Evolutionary conservation across 2,888 invertebrate genomes (phyloP).

Genomic region (Rhingia rostrata): DNA sequence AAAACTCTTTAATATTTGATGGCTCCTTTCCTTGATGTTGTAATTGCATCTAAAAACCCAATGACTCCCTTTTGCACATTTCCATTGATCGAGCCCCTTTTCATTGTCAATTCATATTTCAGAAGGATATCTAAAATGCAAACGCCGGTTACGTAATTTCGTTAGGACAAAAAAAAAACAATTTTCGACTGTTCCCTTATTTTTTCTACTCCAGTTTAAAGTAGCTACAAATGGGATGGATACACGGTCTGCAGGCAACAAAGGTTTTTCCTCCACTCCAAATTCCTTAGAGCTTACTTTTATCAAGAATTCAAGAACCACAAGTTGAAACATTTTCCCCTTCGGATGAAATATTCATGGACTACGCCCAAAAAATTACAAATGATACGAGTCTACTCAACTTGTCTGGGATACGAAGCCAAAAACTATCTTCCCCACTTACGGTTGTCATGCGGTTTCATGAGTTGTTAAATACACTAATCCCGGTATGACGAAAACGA

Average conservation of each 20-base stretch:
- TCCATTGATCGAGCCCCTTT: too few species aligned
- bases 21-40: too few species aligned
- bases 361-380: conserved; percentile 33
- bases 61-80: too few species aligned
- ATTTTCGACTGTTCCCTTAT: neutral
- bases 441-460: conserved; percentile 29
- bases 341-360: conserved; percentile 8
- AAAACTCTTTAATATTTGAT: too few species aligned
- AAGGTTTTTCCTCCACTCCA: neutral
- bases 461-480: conserved; percentile 1
- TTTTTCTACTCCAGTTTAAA: neutral
- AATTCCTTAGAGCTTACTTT: conserved; percentile 9
- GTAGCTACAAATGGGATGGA: neutral
- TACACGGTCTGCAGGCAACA: too few species aligned
- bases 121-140: too few species aligned
- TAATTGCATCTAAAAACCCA: too few species aligned
- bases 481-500: neutral
- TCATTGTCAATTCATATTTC: too few species aligned
- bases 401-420: conserved; percentile 19
- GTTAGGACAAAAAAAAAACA: too few species aligned
- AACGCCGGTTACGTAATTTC: too few species aligned
- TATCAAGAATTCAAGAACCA: neutral
- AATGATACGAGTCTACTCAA: conserved; percentile 3
- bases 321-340: conserved; percentile 7
- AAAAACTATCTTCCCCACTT: conserved; percentile 29